These are phyloP conservation scores for Alaudala cheleensis DNA, from an alignment of 2,113 vertebrate species.

Conservation along the genomic window DNA sequence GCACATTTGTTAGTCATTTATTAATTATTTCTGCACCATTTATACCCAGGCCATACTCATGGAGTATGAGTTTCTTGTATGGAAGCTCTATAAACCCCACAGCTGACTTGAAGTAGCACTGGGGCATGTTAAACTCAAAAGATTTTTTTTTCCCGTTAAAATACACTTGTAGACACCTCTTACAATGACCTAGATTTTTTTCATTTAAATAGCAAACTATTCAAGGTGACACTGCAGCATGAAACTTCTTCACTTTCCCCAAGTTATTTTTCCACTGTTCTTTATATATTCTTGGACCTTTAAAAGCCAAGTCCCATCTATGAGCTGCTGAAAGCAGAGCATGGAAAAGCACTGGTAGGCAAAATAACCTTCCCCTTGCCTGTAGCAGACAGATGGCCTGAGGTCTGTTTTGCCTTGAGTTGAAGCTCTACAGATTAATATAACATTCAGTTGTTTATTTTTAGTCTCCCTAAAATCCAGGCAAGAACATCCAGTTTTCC, in stretches of 20 bases:
- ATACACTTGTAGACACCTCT: not conserved
- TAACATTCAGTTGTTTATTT: not conserved
- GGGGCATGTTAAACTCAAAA: not conserved
- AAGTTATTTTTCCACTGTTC: not conserved
- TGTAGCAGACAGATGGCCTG: not conserved
- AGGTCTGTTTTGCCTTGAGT: not conserved
- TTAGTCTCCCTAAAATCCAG: not conserved
- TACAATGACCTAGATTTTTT: not conserved
- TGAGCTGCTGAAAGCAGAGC: not conserved
- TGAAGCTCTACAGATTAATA: not conserved
- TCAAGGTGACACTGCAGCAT: not conserved
- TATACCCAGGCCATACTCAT: not conserved
- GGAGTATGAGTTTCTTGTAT: not conserved
- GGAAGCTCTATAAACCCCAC: not conserved
- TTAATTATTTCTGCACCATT: not conserved
- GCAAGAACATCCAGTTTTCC: not conserved
- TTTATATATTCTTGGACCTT: not conserved
- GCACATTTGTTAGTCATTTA: not conserved
- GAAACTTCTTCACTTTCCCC: not conserved
- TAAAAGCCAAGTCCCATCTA: not conserved
- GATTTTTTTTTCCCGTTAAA: not conserved
- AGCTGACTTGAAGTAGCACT: not conserved
- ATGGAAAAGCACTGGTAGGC: not conserved
- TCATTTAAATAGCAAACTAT: not conserved
- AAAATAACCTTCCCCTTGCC: slow-evolving; percentile 8